Base-by-base conservation (phyloP, 2,113 vertebrate genomes). In the Thomomys bottae region DNA sequence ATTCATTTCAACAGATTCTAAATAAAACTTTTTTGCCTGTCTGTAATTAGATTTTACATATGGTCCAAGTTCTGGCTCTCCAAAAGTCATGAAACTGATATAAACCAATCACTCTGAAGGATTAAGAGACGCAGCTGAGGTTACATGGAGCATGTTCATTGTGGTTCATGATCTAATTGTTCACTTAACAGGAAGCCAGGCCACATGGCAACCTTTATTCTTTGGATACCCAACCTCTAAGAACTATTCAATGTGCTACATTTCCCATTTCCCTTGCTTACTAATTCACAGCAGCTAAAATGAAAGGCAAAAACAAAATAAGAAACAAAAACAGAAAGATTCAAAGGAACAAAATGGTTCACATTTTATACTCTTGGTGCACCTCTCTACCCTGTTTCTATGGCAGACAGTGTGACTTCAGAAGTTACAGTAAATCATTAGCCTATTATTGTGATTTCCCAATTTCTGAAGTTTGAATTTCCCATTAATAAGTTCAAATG, bases 361-460 rank as follows among this genome's bases (percentile, higher is more conserved):
- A 34, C 26, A 85, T 82, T 79, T 84, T 85, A 91, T 1, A 87
- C 42, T 64, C 49, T 70, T 64, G 20, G 38, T 38, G 30, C 26
- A 90, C 67, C 63, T 81, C 1, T 66, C 89, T 87, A 32, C 40
- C 12, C 68, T 64, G 49, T 83, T 91, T 94, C 67, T 86, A 63
- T 71, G 79, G 71, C 68, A 92, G 94, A 86, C 82, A 66, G 30
- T 85, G 24, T 88, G 88, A 94, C 79, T 97, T 94, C 30, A 84
- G 57, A 76, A 95, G 57, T 95, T 71, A 91, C 67, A 94, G 80
- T 90, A 92, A 93, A 93, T 83, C 40, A 83, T 57, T 93, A 91
- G 83, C 20, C 14, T 84, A 38, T 95, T 95, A 93, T 95, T 94
- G 93, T 96, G 95, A 92, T 93, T 96, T 93, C 87, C 77, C 79